These are phyloP conservation scores for Catharus ustulatus DNA, from an alignment of 2,797 vertebrate genomes.

Conservation along the genomic window DNA sequence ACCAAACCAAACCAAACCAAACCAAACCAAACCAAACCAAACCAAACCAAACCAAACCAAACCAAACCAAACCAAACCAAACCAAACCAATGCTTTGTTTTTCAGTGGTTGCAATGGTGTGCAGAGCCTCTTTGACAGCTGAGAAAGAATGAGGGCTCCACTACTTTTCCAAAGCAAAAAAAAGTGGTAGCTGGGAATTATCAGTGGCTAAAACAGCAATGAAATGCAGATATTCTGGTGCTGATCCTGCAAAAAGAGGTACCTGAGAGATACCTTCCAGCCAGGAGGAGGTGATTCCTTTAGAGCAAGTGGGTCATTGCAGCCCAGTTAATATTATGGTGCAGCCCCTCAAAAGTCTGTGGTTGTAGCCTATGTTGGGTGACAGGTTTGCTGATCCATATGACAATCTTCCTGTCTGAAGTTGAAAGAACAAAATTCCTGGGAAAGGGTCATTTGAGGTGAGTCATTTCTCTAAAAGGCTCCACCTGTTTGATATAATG, in stretches of 20 bases:
- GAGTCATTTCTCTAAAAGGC: not conserved
- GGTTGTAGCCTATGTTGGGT: not conserved
- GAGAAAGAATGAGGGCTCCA: not conserved
- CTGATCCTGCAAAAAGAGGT: not conserved
- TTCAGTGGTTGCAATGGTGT: not conserved
- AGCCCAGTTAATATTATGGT: not conserved
- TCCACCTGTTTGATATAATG: not conserved
- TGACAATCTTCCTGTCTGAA: not conserved
- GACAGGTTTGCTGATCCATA: not conserved
- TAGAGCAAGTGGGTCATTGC: not conserved
- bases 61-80: not conserved
- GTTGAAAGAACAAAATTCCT: not conserved
- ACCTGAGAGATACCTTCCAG: not conserved
- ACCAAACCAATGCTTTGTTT: not conserved
- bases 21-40: not conserved
- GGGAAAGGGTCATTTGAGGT: not conserved
- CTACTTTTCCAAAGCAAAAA: not conserved
- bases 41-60: not conserved
- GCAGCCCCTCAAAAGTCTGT: not conserved
- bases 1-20: not conserved
- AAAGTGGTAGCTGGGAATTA: not conserved
- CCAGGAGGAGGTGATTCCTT: not conserved
- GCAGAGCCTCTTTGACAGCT: not conserved
- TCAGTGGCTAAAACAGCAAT: rapidly evolving
- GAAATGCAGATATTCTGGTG: not conserved